Percentiles rank a stretch among this genome's conserved stretches.
These are phyloP conservation scores for Plagodis dolabraria DNA, from an alignment of 2,888 invertebrate genomes.

Conservation along the genomic window DNA sequence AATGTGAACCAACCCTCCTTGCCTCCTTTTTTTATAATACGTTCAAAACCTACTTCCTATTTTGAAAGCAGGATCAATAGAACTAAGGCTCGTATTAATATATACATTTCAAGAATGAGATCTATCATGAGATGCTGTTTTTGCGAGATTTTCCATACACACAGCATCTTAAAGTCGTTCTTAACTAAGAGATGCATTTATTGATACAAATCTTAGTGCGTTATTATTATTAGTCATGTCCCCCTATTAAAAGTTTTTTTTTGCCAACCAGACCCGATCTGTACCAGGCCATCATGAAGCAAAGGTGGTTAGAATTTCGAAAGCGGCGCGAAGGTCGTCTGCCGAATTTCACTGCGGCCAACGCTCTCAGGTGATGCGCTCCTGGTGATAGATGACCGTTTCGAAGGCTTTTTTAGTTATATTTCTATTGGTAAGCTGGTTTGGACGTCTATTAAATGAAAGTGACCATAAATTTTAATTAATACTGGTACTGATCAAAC, in stretches of 20 bases:
- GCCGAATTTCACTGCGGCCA: constrained; percentile 72
- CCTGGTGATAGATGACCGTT: constrained; percentile 46
- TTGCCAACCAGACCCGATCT: background rate
- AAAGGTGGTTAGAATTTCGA: constrained; percentile 55
- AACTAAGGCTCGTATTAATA: too few species aligned
- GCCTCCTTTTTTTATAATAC: too few species aligned
- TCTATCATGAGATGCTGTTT: too few species aligned
- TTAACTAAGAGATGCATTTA: too few species aligned
- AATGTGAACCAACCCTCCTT: too few species aligned
- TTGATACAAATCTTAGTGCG: too few species aligned
- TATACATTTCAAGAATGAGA: too few species aligned
- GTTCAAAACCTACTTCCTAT: too few species aligned
- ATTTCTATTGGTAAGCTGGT: constrained; percentile 22
- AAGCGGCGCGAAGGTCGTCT: constrained; percentile 68
- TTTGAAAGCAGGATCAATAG: too few species aligned
- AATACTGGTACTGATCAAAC: constrained; percentile 1
- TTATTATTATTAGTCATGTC: too few species aligned
- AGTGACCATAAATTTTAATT: constrained; percentile 22
- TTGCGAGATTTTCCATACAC: too few species aligned
- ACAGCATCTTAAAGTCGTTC: too few species aligned
- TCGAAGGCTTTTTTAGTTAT: constrained; percentile 19
- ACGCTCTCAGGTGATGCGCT: constrained; percentile 48
- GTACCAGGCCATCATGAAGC: constrained; percentile 64
- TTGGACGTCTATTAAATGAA: constrained; percentile 22
- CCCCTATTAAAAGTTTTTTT: background rate